Evolutionary conservation across 2,797 vertebrate genomes (phyloP).

Genomic region (Uromys caudimaculatus): DNA sequence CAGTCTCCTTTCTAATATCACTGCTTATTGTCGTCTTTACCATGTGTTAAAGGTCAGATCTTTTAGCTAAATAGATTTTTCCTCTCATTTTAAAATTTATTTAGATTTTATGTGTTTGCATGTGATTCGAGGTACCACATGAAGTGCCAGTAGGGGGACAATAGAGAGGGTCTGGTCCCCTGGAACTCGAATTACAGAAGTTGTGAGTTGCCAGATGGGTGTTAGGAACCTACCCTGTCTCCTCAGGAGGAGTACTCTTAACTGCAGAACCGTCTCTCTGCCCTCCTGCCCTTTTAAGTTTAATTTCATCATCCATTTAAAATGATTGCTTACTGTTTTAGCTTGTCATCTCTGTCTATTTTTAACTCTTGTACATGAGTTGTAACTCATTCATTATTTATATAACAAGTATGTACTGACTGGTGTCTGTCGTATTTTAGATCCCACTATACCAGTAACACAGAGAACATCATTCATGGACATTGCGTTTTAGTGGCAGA

Average conservation of each 20-base stretch:
- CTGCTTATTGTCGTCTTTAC: not conserved
- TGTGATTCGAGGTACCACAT: not conserved
- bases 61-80: constrained; percentile 42
- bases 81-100: not conserved
- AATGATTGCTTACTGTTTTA: constrained; percentile 50
- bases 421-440: constrained; percentile 33
- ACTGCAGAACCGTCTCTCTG: not conserved
- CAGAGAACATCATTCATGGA: not conserved
- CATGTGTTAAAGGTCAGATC: not conserved
- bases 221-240: not conserved
- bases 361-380: constrained; percentile 45
- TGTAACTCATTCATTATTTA: constrained; percentile 31
- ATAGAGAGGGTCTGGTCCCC: not conserved
- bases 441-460: not conserved
- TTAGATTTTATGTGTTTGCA: not conserved
- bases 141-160: not conserved
- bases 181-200: not conserved
- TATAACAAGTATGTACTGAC: constrained; percentile 38
- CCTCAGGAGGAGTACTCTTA: not conserved
- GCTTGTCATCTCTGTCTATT: not conserved
- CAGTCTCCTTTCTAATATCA: not conserved
- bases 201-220: not conserved
- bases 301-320: not conserved
- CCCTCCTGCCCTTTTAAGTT: constrained; percentile 39
- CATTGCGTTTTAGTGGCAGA: constrained; percentile 1